These are phyloP conservation scores for Saguinus imperator DNA, from an alignment of 2,113 vertebrate genomes.

Conservation along the genomic window DNA sequence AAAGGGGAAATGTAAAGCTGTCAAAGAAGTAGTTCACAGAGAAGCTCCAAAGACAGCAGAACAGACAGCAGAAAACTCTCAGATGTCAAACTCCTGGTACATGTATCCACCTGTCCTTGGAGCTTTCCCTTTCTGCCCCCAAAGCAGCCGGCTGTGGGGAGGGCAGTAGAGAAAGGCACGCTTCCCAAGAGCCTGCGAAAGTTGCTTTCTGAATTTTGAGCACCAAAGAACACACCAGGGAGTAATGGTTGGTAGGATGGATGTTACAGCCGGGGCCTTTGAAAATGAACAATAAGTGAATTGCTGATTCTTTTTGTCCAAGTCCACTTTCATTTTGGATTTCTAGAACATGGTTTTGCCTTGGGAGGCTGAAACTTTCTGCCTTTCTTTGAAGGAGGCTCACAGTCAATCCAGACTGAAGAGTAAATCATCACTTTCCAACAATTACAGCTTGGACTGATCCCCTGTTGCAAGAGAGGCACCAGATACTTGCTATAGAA, in stretches of 20 bases:
- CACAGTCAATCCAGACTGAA: not conserved
- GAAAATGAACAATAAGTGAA: not conserved
- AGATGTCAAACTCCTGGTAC: not conserved
- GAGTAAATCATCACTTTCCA: not conserved
- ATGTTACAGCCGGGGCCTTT: not conserved
- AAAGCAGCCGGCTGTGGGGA: not conserved
- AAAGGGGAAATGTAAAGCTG: not conserved
- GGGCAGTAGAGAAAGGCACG: fast-evolving
- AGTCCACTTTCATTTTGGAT: not conserved
- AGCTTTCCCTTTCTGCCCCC: too few relatives aligned
- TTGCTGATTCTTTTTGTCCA: not conserved
- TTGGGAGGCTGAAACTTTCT: not conserved
- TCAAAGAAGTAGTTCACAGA: not conserved
- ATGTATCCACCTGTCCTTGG: too few relatives aligned
- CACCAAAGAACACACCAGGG: not conserved
- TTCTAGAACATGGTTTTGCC: not conserved
- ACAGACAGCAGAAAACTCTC: not conserved
- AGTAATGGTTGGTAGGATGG: not conserved
- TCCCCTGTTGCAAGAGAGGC: not conserved
- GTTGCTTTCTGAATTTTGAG: not conserved
- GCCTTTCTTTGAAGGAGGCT: not conserved
- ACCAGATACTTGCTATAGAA: not conserved
- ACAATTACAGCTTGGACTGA: not conserved
- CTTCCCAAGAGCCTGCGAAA: not conserved
- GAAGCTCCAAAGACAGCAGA: not conserved